Base-by-base conservation (phyloP, 2,888 invertebrate genomes). In the Stomorhina lunata region DNA sequence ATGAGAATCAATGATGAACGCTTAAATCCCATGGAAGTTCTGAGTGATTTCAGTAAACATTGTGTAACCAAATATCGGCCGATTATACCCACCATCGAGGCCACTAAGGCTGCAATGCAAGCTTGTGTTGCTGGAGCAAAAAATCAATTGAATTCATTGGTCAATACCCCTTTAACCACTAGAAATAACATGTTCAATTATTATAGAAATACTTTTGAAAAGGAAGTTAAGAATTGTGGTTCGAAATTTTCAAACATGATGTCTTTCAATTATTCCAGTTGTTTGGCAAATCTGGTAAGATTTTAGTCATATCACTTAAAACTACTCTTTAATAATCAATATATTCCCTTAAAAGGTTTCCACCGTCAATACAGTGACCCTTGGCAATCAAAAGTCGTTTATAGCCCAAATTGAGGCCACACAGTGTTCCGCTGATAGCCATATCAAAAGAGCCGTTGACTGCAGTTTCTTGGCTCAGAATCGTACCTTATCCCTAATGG, bases 51-150 rank as follows among this genome's bases (percentile, higher is more conserved):
- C 12, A 77, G 77, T 17, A 85, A 83, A 43, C 79, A 78, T 17
- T 86, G 86, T 17, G 84, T 86, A 2, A 80, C 78, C 6, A 83
- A 81, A 34, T 85, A 84, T 63, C 80, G 78, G 2, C 3, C 17
- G 0, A 27, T 43, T 17, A 10, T 86, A 29, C 75, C 84, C 4
- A 72, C 80, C 6, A 34, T 50, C 1, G 61, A 63, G 1, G 29
- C 40, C 3, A 50, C 84, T 3, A 75, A 81, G 25, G 9, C 45
- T 0, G 48, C 72, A 2, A 61, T 85, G 7, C 50, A 71, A n/a
- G 43, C 20, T 12, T 86, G 85, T 32, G 25, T 76, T 5, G 7
- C 29, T 1, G 4, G 37, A 4, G 83, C 77, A 2, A 48, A 59
- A 17, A 71, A 17, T 40, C 25, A 55, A 20, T 55, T 65, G 7